Evolutionary conservation across 1,140 invertebrate species (phyloP).

Genomic region (Sminthurides bifidus): DNA sequence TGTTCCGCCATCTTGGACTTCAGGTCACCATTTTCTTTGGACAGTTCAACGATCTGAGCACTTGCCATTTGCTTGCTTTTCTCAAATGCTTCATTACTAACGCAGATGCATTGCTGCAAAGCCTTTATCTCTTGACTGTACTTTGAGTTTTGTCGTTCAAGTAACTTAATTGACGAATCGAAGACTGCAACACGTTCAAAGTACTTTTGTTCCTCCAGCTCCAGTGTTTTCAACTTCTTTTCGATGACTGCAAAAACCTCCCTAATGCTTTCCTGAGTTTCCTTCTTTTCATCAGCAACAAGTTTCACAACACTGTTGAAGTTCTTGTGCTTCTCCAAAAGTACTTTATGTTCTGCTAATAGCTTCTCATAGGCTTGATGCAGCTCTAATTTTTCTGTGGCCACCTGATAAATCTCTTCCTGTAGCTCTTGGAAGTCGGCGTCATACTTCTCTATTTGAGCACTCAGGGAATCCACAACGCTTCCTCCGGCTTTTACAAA

Average conservation of each 20-base stretch:
- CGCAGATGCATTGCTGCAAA: not conserved
- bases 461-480: conserved; percentile 3
- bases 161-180: conserved; percentile 14
- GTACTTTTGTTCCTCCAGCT: not conserved
- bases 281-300: conserved; percentile 16
- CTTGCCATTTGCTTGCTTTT: too few species aligned
- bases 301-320: conserved; percentile 20
- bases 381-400: conserved; percentile 13
- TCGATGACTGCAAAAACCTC: conserved; percentile 13
- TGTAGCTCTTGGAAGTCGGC: conserved; percentile 9
- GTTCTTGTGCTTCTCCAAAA: conserved; percentile 5
- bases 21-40: too few species aligned
- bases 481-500: conserved; percentile 3
- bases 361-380: conserved; percentile 8
- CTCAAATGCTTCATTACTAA: too few species aligned
- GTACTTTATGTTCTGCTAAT: conserved; percentile 5
- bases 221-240: conserved; percentile 10
- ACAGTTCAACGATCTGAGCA: too few species aligned
- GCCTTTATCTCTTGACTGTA: conserved; percentile 11
- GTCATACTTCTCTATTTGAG: conserved; percentile 15
- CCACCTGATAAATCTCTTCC: conserved; percentile 8
- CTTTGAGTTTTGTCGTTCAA: conserved; percentile 19
- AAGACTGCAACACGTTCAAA: conserved; percentile 4
- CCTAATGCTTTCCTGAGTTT: conserved; percentile 1
- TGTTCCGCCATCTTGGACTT: too few species aligned